These are phyloP conservation scores for Melikaiella ostensackeni DNA, from an alignment of 2,888 invertebrate genomes.

Conservation along the genomic window DNA sequence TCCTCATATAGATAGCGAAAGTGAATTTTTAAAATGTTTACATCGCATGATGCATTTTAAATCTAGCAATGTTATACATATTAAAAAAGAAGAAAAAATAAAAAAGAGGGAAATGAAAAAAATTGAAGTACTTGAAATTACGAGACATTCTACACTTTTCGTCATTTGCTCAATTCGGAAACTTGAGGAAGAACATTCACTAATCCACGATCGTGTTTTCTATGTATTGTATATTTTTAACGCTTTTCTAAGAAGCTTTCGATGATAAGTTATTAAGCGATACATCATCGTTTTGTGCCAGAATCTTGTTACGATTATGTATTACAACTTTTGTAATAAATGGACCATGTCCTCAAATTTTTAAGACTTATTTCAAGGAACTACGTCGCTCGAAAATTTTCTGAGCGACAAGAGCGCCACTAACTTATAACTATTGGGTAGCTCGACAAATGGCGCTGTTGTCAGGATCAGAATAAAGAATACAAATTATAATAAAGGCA, in stretches of 20 bases:
- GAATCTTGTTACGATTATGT: slow-evolving; percentile 56
- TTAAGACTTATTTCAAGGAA: neutral
- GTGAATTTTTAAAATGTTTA: slow-evolving; percentile 24
- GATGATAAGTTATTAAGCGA: slow-evolving; percentile 36
- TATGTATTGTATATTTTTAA: slow-evolving; percentile 44
- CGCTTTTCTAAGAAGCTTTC: slow-evolving; percentile 49
- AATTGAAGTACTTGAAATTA: neutral
- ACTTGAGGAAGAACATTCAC: slow-evolving; percentile 1
- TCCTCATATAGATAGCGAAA: slow-evolving; percentile 11
- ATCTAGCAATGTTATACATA: slow-evolving; percentile 13
- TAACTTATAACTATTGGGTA: too few species aligned
- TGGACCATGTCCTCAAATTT: slow-evolving; percentile 16
- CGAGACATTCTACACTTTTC: neutral
- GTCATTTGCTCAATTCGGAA: slow-evolving; percentile 26
- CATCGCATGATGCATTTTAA: slow-evolving; percentile 20
- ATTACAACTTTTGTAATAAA: slow-evolving; percentile 23
- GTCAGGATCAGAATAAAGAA: too few species aligned
- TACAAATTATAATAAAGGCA: neutral
- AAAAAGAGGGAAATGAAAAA: neutral
- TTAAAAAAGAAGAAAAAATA: neutral
- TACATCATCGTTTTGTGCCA: slow-evolving; percentile 59
- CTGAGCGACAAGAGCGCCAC: neutral
- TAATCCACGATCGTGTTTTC: slow-evolving; percentile 16
- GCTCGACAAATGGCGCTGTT: too few species aligned
- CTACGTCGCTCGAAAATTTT: neutral